Evolutionary conservation across 2,888 invertebrate genomes (phyloP), one percentile per base, ranked within the genome.

Genomic region (Boloria selene): DNA sequence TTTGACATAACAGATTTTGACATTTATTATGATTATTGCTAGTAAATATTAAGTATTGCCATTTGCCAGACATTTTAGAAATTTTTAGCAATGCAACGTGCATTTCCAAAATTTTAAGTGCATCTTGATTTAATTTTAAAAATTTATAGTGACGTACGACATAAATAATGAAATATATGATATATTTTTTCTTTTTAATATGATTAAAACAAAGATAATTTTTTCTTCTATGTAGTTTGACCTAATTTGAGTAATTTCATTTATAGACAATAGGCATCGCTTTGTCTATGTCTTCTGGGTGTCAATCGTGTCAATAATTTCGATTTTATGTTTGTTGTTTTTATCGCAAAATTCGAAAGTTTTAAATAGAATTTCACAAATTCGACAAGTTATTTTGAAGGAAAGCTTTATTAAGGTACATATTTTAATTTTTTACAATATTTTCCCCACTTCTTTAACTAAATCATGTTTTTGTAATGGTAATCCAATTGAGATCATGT

Each of bases 251-350:
- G n/a, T n/a, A n/a, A n/a, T 61, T 51, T 38, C 7, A 52, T 13
- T 59, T n/a, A n/a, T n/a, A 49, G 44, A 52, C 26, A n/a, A n/a
- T n/a, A n/a, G n/a, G n/a, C 70, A 68, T 69, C 68, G 59, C 38
- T 53, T 79, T 77, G 78, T 82, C 81, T 82, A 78, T 83, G 80
- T 70, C 17, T 61, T 73, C 59, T 67, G 79, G 79, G 80, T 85
- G 82, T 84, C 84, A 86, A 84, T 85, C 81, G 79, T 80, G 79
- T 78, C 70, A 74, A 68, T 76, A 70, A 70, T 73, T 71, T 73
- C 72, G 70, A 72, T 76, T 77, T 59, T 60, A 59, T 72, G 75
- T 76, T 75, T 76, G 70, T 75, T 78, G 71, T 77, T 79, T 75
- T 75, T 67, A 58, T 69, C 61, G 66, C 68, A 64, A 63, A 67